Evolutionary conservation across 2,113 vertebrate species (phyloP).

Genomic region (Nipponia nippon): DNA sequence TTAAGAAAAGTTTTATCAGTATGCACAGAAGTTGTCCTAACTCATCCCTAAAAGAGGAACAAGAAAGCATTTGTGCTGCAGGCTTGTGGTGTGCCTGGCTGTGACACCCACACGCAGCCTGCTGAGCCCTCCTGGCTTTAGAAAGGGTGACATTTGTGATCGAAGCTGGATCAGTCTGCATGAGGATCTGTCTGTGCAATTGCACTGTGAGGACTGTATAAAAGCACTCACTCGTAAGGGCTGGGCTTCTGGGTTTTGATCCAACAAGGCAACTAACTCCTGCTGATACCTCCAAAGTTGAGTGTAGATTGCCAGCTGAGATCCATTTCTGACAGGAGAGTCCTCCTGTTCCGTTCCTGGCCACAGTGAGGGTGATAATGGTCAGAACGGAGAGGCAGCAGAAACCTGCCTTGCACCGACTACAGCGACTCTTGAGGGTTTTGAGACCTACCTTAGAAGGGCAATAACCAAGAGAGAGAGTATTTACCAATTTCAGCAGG

Average conservation of each 20-base stretch:
- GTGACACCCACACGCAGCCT: neutral
- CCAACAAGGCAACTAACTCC: neutral
- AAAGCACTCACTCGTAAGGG: neutral
- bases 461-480: neutral
- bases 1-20: neutral
- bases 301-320: neutral
- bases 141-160: neutral
- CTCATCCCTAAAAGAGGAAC: neutral
- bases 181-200: neutral
- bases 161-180: neutral
- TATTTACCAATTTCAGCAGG: neutral
- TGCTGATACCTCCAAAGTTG: neutral
- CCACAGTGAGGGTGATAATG: neutral
- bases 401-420: neutral
- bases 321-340: neutral
- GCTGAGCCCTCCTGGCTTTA: neutral
- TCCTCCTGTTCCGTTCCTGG: neutral
- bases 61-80: neutral
- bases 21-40: neutral
- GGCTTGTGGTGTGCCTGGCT: neutral
- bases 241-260: neutral
- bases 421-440: accelerated
- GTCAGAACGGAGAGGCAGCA: neutral
- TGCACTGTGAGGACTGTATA: neutral
- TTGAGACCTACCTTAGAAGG: neutral